A percentile compares a stretch with the other conserved stretches of the same genome.
Conservation (phyloP, 2,113 vertebrate genomes). For the Sterna hirundo region DNA sequence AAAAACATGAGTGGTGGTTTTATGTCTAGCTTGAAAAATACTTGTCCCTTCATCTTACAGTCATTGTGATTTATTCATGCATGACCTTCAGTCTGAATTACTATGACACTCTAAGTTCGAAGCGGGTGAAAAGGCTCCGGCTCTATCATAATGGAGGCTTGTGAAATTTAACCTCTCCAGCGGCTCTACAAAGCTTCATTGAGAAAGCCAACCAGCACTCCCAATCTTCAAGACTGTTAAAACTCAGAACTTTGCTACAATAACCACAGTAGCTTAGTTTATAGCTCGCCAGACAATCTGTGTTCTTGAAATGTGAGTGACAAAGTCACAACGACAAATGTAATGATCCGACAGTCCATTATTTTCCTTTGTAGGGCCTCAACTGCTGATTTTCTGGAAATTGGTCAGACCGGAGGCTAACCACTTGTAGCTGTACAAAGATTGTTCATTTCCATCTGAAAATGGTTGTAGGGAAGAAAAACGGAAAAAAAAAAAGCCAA, state of each 20-base stretch:
- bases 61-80: neutral
- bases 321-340: neutral
- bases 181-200: neutral
- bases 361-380: neutral
- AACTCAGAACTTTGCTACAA: neutral
- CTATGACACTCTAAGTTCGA: neutral
- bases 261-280: neutral
- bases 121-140: neutral
- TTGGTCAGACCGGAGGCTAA: neutral
- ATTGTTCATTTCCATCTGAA: neutral
- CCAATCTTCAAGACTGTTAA: neutral
- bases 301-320: neutral
- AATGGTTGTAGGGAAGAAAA: neutral
- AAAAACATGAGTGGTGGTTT: neutral
- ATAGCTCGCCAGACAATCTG: neutral
- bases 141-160: neutral
- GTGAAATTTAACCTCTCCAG: neutral
- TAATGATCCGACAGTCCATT: neutral
- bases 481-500: neutral
- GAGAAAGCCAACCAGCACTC: neutral
- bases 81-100: neutral
- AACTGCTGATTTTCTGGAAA: neutral
- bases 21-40: neutral
- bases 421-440: neutral
- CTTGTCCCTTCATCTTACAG: neutral